Conservation (phyloP, 2,888 invertebrate species). For the Pomacea canaliculata region DNA sequence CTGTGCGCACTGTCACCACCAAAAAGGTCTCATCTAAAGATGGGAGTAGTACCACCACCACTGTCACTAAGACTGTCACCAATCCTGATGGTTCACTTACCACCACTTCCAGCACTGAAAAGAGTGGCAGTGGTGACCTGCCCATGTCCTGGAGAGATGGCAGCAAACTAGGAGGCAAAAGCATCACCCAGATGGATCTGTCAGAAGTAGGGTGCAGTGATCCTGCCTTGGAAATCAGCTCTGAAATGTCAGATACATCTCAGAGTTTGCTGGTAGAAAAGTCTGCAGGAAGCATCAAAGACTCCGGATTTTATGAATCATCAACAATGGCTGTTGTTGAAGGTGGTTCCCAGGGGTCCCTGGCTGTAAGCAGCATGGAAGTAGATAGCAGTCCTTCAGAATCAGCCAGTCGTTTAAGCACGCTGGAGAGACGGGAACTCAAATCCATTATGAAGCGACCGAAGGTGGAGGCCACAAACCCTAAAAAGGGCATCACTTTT, state of each 20-base stretch:
- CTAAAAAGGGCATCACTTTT: constrained; percentile 65
- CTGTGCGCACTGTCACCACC: constrained; percentile 18
- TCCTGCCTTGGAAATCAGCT: neutral
- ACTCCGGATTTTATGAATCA: constrained; percentile 14
- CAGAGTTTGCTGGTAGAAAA: constrained; percentile 4
- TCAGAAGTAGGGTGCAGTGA: constrained; percentile 4
- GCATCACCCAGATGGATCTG: constrained; percentile 11
- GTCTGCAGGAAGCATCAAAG: constrained; percentile 18
- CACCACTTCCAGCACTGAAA: constrained; percentile 10
- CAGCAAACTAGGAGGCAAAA: constrained; percentile 2
- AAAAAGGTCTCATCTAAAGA: constrained; percentile 3
- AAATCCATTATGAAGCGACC: constrained; percentile 65
- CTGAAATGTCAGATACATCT: neutral
- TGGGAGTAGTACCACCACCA: constrained; percentile 8
- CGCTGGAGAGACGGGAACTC: constrained; percentile 35
- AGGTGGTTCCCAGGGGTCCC: too few relatives aligned
- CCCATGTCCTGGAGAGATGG: neutral
- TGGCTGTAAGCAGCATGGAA: neutral
- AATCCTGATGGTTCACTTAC: constrained; percentile 29
- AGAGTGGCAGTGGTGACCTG: neutral
- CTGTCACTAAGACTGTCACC: constrained; percentile 31
- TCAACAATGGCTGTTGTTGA: constrained; percentile 1
- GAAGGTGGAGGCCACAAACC: constrained; percentile 37
- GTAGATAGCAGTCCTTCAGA: neutral
- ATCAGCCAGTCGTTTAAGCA: constrained; percentile 10